Conservation (phyloP, 1,140 invertebrate genomes). For the Drosophila rufa region DNA sequence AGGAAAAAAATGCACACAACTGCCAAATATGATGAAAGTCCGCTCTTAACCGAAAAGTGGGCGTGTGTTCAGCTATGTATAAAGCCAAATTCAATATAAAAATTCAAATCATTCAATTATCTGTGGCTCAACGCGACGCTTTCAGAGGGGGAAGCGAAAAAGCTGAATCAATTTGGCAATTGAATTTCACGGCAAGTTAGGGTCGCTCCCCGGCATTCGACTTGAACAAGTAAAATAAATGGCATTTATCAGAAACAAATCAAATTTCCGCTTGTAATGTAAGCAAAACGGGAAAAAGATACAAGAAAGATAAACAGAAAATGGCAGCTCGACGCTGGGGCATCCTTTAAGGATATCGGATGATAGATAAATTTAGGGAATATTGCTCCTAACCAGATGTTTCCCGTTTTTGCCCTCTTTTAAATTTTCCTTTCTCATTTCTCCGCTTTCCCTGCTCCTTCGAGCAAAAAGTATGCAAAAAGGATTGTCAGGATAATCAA, state of each 20-base stretch:
- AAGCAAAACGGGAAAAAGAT: slow-evolving; percentile 51
- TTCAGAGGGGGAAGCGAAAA: slow-evolving; percentile 32
- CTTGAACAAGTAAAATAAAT: slow-evolving; percentile 83
- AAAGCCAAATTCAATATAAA: slow-evolving; percentile 80
- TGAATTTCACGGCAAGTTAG: slow-evolving; percentile 70
- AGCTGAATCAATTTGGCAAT: slow-evolving; percentile 82
- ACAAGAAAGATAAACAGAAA: slow-evolving; percentile 53
- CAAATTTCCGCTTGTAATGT: slow-evolving; percentile 77
- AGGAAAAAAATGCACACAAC: slow-evolving; percentile 55
- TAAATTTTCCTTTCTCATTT: background rate
- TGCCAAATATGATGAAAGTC: slow-evolving; percentile 58
- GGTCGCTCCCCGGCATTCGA: slow-evolving; percentile 21
- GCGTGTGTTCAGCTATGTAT: slow-evolving; percentile 50
- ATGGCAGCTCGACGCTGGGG: background rate
- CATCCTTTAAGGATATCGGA: slow-evolving; percentile 10
- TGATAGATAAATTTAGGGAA: slow-evolving; percentile 14
- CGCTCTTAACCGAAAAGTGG: slow-evolving; percentile 19
- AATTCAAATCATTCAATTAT: slow-evolving; percentile 84
- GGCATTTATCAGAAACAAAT: slow-evolving; percentile 80
- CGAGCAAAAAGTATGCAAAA: background rate
- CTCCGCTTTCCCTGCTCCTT: background rate
- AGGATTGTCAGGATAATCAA: slow-evolving; percentile 29
- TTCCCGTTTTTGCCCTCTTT: background rate
- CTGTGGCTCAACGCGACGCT: slow-evolving; percentile 66
- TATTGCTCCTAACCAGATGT: slow-evolving; percentile 19